Conservation (phyloP, 64 coral and sea anemone species). For the Cladopsammia gracilis region DNA sequence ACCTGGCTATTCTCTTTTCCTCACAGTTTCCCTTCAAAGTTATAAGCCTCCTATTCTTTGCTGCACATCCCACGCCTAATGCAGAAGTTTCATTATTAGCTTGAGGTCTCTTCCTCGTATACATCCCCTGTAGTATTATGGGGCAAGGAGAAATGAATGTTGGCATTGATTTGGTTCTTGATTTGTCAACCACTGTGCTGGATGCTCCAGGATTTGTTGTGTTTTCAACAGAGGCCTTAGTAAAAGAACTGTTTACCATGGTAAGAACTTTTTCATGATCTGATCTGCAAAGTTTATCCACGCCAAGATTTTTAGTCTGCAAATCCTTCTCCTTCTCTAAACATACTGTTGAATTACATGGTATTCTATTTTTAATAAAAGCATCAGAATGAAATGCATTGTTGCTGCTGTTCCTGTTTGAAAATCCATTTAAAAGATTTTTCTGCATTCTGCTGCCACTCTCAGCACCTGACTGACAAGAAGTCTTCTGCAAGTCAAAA, state of each 20-base stretch:
- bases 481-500: not conserved
- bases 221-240: not conserved
- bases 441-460: not conserved
- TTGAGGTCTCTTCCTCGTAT: constrained; percentile 55
- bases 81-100: not conserved
- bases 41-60: constrained; percentile 56
- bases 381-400: not conserved
- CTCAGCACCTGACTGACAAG: not conserved
- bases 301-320: too few relatives aligned
- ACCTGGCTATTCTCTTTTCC: not conserved
- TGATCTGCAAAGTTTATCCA: too few relatives aligned
- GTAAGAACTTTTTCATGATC: too few relatives aligned
- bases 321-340: not conserved
- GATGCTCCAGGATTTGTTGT: not conserved
- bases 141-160: constrained; percentile 83
- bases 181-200: not conserved
- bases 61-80: not conserved
- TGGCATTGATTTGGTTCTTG: not conserved
- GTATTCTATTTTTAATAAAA: not conserved
- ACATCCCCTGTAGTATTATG: constrained; percentile 37
- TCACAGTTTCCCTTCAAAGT: not conserved
- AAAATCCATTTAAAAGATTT: not conserved
- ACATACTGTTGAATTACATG: not conserved
- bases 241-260: too few relatives aligned
- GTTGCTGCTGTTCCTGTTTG: not conserved